Evolutionary conservation across 2,797 vertebrate genomes (phyloP), one percentile per base, ranked within the genome.

Genomic region (Centroberyx gerrardi): DNA sequence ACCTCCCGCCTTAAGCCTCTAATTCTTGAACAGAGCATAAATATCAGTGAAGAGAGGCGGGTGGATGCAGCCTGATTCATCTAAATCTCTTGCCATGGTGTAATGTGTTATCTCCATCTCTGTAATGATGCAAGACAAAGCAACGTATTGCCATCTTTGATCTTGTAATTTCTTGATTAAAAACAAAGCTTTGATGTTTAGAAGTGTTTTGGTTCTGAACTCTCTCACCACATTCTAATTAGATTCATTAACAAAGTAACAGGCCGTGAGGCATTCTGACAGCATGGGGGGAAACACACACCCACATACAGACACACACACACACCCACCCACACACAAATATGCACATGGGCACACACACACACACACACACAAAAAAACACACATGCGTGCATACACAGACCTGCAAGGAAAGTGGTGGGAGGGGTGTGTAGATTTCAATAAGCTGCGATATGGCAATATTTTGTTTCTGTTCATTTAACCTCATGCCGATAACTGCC

Each of bases 391-490:
- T 44, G 36, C 58, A 54, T 49, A 48, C 22, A 12, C 29, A 74
- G 84, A 83, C 84, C 72, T 91, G 90, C 62, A 58, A 53, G 18
- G 22, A 5, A 64, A 64, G 59, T 31, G 55, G n/a, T 65, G 40
- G 60, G 68, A 62, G 52, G 48, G 31, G 49, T 76, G 63, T 49
- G 65, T 69, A 49, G 62, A 66, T 88, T 72, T 75, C 52, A 68
- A 81, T 80, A 72, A 81, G 86, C 73, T 87, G 73, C 78, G 48
- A 77, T 75, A 78, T 68, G 40, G 65, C 74, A 82, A 82, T 85
- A 76, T 88, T 90, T 89, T 85, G 65, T 83, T 83, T 78, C 75
- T 77, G 65, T 82, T 89, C 86, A 82, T 78, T 90, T 89, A 87
- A 85, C 81, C 77, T 65, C 76, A 82, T 60, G 72, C 86, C 86